phyloP scores from a whole-genome alignment of 2,797 vertebrate species.

The Lycodopsis pacificus region DNA sequence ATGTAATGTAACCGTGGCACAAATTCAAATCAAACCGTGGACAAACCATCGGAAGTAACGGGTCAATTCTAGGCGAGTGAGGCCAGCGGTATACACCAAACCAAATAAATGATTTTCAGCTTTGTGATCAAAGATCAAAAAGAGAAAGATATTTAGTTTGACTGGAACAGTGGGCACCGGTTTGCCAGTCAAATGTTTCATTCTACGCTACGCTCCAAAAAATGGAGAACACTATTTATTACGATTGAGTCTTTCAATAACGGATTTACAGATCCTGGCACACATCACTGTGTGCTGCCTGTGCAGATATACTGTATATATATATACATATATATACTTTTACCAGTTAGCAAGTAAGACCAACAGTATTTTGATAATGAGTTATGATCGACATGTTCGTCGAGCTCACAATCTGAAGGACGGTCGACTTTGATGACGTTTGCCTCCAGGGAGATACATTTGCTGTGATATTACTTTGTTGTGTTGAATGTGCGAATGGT shows the following conservation, averaged over 20 bases:
- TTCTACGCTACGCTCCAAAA: neutral
- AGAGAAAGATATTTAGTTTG: neutral
- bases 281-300: neutral
- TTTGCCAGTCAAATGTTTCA: neutral
- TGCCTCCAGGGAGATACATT: neutral
- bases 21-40: conserved; percentile 31
- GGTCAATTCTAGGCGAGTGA: conserved; percentile 6
- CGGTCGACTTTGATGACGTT: neutral
- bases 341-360: neutral
- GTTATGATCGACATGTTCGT: neutral
- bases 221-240: neutral
- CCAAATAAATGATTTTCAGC: conserved; percentile 9
- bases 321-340: too few species aligned
- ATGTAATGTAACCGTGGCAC: neutral
- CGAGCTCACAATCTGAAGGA: neutral
- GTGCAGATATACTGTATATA: neutral
- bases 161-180: neutral
- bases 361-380: too few species aligned
- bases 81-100: conserved; percentile 50
- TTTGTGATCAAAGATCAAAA: neutral
- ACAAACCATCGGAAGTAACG: conserved; percentile 15
- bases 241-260: neutral
- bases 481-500: neutral
- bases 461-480: neutral
- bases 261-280: too few species aligned